Percentiles rank a stretch among this genome's conserved stretches.
Evolutionary conservation across 2,113 vertebrate genomes (phyloP).

Genomic region (Gambusia holbrooki): DNA sequence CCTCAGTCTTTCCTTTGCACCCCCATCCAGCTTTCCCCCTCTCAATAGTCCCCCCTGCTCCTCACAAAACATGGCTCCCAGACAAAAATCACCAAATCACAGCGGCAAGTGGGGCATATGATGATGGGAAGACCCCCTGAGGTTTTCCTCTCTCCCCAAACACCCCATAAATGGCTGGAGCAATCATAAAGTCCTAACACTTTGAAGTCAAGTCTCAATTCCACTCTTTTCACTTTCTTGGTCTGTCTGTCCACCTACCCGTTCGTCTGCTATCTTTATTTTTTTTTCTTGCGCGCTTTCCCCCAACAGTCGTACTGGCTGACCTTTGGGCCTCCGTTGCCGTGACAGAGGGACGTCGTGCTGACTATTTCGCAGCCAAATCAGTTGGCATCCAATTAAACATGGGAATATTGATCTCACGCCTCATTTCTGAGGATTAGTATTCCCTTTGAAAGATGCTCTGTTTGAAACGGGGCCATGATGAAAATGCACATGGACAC

Average conservation of each 20-base stretch:
- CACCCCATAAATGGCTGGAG: constrained; percentile 74
- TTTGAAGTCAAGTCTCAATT: constrained; percentile 78
- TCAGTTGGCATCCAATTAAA: constrained; percentile 76
- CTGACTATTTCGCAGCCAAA: constrained; percentile 64
- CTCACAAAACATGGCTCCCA: constrained; percentile 74
- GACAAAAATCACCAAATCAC: constrained; percentile 79
- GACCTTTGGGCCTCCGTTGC: constrained; percentile 49
- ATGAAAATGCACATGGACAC: constrained; percentile 45
- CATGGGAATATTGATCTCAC: constrained; percentile 77
- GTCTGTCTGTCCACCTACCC: constrained; percentile 40
- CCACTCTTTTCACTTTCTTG: constrained; percentile 62
- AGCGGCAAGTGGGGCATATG: constrained; percentile 76
- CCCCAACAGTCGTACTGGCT: constrained; percentile 59
- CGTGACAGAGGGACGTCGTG: constrained; percentile 63
- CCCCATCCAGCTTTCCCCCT: too few species aligned
- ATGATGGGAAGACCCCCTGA: constrained; percentile 75
- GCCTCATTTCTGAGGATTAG: constrained; percentile 77
- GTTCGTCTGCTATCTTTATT: constrained; percentile 14
- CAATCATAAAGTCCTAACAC: constrained; percentile 76
- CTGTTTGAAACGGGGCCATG: constrained; percentile 63
- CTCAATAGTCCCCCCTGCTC: constrained; percentile 59
- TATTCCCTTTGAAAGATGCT: constrained; percentile 66
- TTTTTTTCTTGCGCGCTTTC: constrained; percentile 38
- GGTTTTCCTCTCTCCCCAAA: constrained; percentile 68
- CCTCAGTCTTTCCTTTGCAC: constrained; percentile 36